Conservation (phyloP, 2,113 vertebrate species). For the Smithornis capensis region DNA sequence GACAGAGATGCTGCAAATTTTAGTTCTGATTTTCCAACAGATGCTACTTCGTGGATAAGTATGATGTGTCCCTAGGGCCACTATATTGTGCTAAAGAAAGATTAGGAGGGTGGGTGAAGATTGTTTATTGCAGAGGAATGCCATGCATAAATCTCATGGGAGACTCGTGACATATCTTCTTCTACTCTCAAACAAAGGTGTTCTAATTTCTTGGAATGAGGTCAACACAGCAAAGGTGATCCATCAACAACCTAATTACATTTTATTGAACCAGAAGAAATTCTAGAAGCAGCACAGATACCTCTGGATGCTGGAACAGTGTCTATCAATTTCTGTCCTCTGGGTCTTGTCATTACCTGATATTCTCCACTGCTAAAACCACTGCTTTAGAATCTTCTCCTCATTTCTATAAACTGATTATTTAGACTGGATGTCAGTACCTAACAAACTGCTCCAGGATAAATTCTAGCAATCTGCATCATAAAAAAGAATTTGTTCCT, state of each 20-base stretch:
- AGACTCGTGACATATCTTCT: not conserved
- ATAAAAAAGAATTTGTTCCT: not conserved
- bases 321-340: constrained; percentile 13
- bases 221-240: not conserved
- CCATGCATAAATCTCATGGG: not conserved
- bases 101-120: not conserved
- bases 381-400: not conserved
- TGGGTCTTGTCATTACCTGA: constrained; percentile 5
- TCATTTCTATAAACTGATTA: not conserved
- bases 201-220: not conserved
- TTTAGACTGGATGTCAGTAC: not conserved
- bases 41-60: not conserved
- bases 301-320: not conserved
- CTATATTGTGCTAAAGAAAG: not conserved
- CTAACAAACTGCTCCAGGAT: not conserved
- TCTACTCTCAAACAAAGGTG: not conserved
- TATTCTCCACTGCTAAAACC: not conserved
- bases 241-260: not conserved
- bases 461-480: not conserved
- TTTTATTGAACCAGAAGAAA: constrained; percentile 1
- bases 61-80: not conserved
- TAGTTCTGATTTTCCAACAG: constrained; percentile 7
- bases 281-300: not conserved
- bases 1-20: not conserved
- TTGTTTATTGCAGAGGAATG: not conserved